These are phyloP conservation scores for Syngnathoides biaculeatus DNA, from an alignment of 2,113 vertebrate species.

Conservation along the genomic window DNA sequence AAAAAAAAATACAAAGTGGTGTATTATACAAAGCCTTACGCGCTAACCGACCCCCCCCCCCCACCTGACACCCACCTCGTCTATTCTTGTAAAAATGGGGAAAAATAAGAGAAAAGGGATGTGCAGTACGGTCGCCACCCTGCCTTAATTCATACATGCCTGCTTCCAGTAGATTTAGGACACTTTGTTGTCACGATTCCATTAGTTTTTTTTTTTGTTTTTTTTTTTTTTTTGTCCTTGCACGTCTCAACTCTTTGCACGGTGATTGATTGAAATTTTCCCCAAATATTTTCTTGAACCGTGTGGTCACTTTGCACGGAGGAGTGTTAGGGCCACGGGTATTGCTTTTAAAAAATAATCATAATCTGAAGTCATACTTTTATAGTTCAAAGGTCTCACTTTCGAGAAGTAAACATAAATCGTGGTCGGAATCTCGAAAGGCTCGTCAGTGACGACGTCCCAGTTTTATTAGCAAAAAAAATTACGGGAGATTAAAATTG, in stretches of 20 bases:
- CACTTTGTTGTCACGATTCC: constrained; percentile 8
- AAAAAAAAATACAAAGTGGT: constrained; percentile 19
- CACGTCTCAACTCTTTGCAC: constrained; percentile 44
- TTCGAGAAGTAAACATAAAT: no score
- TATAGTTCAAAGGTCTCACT: no score
- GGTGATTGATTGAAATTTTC: constrained; percentile 14
- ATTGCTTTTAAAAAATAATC: no score
- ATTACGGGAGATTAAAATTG: no score
- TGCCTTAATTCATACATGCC: constrained; percentile 65
- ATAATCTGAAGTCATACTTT: no score
- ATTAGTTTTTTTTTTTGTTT: constrained; percentile 7
- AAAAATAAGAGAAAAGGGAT: constrained; percentile 31
- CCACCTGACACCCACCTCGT: constrained; percentile 26
- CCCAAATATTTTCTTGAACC: not conserved
- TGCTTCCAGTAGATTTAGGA: constrained; percentile 29
- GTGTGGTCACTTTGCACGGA: not conserved
- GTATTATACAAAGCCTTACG: constrained; percentile 65
- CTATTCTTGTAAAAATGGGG: constrained; percentile 24
- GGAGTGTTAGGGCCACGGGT: not conserved
- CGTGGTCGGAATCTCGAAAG: no score
- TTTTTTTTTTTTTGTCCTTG: constrained; percentile 17
- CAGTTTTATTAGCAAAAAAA: no score
- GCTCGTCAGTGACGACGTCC: no score
- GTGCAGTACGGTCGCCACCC: constrained; percentile 59
- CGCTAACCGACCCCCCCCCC: constrained; percentile 16